Evolutionary conservation across 2,888 invertebrate species (phyloP).

Genomic region (Hypercompe scribonia): DNA sequence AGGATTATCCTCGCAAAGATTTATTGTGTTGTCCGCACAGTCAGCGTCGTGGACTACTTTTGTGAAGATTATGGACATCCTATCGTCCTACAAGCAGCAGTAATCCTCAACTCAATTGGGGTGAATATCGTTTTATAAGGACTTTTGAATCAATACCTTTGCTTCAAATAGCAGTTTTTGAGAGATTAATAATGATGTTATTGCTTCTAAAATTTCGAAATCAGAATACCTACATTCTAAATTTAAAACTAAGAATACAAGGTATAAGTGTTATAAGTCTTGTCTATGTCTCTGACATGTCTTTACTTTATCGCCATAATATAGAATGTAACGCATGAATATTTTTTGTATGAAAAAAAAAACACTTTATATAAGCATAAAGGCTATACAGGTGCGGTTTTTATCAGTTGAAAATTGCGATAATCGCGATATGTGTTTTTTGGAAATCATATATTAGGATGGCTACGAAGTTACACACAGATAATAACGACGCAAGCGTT

Average conservation of each 20-base stretch:
- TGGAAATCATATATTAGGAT: too few species aligned
- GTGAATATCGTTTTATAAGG: conserved; percentile 36
- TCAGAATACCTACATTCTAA: too few species aligned
- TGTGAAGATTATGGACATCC: conserved; percentile 59
- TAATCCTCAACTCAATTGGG: conserved; percentile 48
- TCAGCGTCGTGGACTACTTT: conserved; percentile 55
- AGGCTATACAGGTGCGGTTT: too few species aligned
- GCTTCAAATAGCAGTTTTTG: conserved; percentile 15
- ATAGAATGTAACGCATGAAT: too few species aligned
- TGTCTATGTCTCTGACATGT: too few species aligned
- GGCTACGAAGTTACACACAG: too few species aligned
- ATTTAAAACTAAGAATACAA: neutral
- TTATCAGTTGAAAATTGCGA: too few species aligned
- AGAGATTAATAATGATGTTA: conserved; percentile 1
- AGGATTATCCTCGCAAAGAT: conserved; percentile 66
- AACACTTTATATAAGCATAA: neutral
- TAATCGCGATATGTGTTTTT: too few species aligned
- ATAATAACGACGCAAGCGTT: too few species aligned
- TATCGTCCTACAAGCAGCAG: conserved; percentile 40
- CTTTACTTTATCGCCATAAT: too few species aligned
- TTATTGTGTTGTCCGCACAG: conserved; percentile 64
- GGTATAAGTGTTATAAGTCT: too few species aligned
- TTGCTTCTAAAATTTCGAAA: neutral
- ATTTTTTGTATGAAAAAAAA: neutral
- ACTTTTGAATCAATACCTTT: conserved; percentile 20